phyloP scores from a whole-genome alignment of 1,140 invertebrate species.

The Lepeophtheirus salmonis region DNA sequence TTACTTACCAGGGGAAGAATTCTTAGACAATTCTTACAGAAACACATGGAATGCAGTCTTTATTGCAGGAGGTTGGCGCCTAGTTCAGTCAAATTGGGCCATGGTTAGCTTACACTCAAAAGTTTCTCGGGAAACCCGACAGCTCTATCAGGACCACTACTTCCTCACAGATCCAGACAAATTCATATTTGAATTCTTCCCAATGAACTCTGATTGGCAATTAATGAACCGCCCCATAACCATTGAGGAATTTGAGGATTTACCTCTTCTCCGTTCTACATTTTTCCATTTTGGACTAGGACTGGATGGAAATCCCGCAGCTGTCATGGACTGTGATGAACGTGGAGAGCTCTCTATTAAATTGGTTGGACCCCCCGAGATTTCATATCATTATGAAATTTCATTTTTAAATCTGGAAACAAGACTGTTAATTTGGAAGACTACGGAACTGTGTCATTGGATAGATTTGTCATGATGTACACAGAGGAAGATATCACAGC shows the following conservation, averaged over 20 bases:
- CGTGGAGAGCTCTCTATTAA: neutral
- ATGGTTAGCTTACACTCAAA: constrained; percentile 5
- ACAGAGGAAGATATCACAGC: constrained; percentile 9
- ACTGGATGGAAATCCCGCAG: constrained; percentile 1
- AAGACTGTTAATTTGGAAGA: neutral
- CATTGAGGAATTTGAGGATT: constrained; percentile 15
- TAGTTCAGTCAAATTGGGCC: constrained; percentile 18
- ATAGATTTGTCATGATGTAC: constrained; percentile 13
- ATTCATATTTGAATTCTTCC: constrained; percentile 19
- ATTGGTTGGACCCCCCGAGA: neutral
- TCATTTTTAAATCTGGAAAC: constrained; percentile 14
- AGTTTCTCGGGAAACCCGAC: constrained; percentile 10
- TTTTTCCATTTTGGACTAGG: constrained; percentile 13
- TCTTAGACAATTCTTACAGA: constrained; percentile 5
- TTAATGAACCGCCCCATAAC: constrained; percentile 12
- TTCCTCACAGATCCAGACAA: constrained; percentile 17
- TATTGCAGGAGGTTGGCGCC: constrained; percentile 10
- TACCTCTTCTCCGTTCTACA: constrained; percentile 13
- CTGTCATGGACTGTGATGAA: constrained; percentile 9
- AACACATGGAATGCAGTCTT: constrained; percentile 15
- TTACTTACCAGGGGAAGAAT: constrained; percentile 16
- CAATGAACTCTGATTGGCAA: constrained; percentile 12
- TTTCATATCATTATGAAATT: constrained; percentile 11
- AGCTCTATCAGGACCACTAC: constrained; percentile 17
- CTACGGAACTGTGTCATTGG: constrained; percentile 8